These are phyloP conservation scores for Salvelinus namaycush DNA, from an alignment of 2,113 vertebrate species.

Conservation along the genomic window DNA sequence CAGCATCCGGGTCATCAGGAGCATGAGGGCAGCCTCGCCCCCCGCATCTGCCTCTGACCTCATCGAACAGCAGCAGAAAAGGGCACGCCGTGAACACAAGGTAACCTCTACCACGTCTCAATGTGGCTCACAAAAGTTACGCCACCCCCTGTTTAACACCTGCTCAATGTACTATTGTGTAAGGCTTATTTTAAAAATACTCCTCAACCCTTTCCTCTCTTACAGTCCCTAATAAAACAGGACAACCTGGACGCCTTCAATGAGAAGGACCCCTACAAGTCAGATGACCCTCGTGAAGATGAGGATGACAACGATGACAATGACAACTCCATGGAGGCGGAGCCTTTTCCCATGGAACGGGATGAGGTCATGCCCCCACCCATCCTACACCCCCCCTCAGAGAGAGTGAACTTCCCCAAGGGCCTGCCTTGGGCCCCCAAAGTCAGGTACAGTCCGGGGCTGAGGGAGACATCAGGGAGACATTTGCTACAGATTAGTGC, in stretches of 20 bases:
- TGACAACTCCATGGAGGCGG: slow-evolving; percentile 89
- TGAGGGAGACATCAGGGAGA: no score
- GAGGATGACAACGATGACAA: slow-evolving; percentile 95
- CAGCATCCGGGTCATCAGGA: slow-evolving; percentile 93
- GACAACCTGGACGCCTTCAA: slow-evolving; percentile 99
- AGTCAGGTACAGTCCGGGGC: slow-evolving; percentile 80
- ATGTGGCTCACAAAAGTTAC: not conserved
- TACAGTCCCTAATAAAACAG: slow-evolving; percentile 92
- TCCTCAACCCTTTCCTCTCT: not conserved
- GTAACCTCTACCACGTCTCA: slow-evolving; percentile 55
- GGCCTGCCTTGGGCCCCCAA: slow-evolving; percentile 98
- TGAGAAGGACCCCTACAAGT: slow-evolving; percentile 94
- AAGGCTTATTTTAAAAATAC: not conserved
- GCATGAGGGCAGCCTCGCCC: slow-evolving; percentile 93
- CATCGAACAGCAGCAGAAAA: slow-evolving; percentile 96
- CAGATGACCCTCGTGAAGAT: slow-evolving; percentile 90
- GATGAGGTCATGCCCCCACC: slow-evolving; percentile 95
- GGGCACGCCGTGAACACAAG: slow-evolving; percentile 93
- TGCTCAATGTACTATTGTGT: no score
- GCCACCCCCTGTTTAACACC: no score
- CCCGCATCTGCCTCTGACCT: slow-evolving; percentile 95
- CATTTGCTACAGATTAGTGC: no score
- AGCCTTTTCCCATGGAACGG: slow-evolving; percentile 89
- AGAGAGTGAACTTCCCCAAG: slow-evolving; percentile 91
- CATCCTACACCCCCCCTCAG: slow-evolving; percentile 84